Evolutionary conservation across 23 tunicate genomes (phyloP).

Genomic region (Ascidia mentula): DNA sequence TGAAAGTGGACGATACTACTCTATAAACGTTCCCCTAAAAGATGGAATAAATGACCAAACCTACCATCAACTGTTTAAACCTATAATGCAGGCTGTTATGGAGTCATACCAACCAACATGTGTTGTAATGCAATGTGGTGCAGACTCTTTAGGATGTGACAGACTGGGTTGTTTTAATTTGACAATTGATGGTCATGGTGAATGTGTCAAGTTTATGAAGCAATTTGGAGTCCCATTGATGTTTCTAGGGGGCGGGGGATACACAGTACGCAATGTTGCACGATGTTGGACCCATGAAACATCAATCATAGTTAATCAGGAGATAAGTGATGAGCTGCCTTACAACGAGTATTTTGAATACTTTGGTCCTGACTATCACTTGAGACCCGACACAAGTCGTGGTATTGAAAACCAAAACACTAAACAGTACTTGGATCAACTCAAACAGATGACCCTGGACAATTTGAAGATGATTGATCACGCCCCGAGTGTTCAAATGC

Average conservation of each 20-base stretch:
- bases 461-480: slow-evolving; percentile 77
- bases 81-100: slow-evolving; percentile 94
- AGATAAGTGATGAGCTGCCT: slow-evolving; percentile 87
- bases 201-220: slow-evolving; percentile 95
- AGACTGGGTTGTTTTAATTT: slow-evolving; percentile 97
- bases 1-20: slow-evolving; percentile 91
- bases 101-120: slow-evolving; percentile 92
- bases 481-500: slow-evolving; percentile 99
- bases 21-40: slow-evolving; percentile 94
- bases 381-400: slow-evolving; percentile 96
- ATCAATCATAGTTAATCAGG: slow-evolving; percentile 90
- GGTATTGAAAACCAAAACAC: slow-evolving; percentile 93
- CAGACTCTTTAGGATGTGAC: slow-evolving; percentile 98
- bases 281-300: slow-evolving; percentile 99
- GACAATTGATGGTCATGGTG: slow-evolving; percentile 98
- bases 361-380: slow-evolving; percentile 94
- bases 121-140: slow-evolving; percentile 99
- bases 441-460: slow-evolving; percentile 70
- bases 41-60: slow-evolving; percentile 97
- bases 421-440: slow-evolving; percentile 83
- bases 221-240: slow-evolving; percentile 89
- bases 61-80: slow-evolving; percentile 80
- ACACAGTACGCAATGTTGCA: slow-evolving; percentile 97
- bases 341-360: slow-evolving; percentile 94
- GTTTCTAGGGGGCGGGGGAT: slow-evolving; percentile 99